These are phyloP conservation scores for Schizaphis graminum DNA, from an alignment of 2,888 invertebrate genomes.

Conservation along the genomic window DNA sequence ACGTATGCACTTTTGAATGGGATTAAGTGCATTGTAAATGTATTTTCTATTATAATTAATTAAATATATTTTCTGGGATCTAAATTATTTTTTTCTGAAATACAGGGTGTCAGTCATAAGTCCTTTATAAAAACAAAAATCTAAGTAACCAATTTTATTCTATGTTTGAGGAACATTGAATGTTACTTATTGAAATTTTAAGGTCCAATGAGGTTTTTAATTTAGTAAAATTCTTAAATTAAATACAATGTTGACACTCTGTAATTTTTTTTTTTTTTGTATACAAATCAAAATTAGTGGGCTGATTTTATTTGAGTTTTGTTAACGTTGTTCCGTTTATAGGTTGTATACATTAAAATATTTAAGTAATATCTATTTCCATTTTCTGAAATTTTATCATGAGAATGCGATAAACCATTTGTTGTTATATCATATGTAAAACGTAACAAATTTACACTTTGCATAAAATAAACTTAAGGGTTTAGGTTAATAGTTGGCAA, in stretches of 20 bases:
- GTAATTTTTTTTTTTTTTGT: slow-evolving; percentile 38
- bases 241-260: slow-evolving; percentile 21
- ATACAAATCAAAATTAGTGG: slow-evolving; percentile 1
- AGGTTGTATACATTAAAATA: slow-evolving; percentile 19
- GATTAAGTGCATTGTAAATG: slow-evolving; percentile 14
- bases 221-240: background rate
- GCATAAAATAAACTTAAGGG: background rate
- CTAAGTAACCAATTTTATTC: background rate
- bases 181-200: background rate
- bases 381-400: slow-evolving; percentile 30
- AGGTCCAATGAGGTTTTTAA: background rate
- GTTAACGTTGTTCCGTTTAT: slow-evolving; percentile 1
- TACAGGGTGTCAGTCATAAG: background rate
- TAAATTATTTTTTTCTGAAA: slow-evolving; percentile 33
- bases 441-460: background rate
- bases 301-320: slow-evolving; percentile 9
- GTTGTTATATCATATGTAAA: slow-evolving; percentile 39
- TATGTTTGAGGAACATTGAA: background rate
- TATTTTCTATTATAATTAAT: slow-evolving; percentile 45
- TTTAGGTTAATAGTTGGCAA: background rate
- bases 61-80: background rate
- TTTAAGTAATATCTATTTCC: background rate
- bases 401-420: background rate
- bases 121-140: background rate
- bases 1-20: background rate